phyloP scores from a whole-genome alignment of 2,888 invertebrate species.

The Hirtodrosophila duncani region DNA sequence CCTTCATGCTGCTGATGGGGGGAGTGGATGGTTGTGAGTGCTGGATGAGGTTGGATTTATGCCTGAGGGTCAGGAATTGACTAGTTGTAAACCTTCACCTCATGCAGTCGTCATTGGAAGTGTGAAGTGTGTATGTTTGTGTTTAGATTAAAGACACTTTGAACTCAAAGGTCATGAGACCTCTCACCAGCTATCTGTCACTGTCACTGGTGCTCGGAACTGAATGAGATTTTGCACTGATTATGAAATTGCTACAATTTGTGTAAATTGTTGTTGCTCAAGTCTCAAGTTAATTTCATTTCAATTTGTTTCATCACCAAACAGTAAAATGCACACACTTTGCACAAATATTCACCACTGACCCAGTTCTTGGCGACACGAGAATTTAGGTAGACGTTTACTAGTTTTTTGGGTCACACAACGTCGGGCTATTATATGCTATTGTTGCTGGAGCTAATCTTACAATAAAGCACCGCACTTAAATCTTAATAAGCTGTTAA shows the following conservation, averaged over 20 bases:
- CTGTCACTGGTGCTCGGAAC: too few species aligned
- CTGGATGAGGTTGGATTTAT: too few species aligned
- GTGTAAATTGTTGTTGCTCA: slow-evolving; percentile 4
- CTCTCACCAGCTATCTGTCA: too few species aligned
- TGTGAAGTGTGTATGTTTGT: neutral
- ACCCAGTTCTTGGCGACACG: slow-evolving; percentile 40
- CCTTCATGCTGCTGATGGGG: slow-evolving; percentile 56
- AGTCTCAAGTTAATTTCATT: slow-evolving; percentile 32
- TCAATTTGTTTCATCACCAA: slow-evolving; percentile 33
- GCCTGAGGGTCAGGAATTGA: too few species aligned
- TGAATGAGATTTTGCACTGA: slow-evolving; percentile 34
- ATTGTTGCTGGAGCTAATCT: slow-evolving; percentile 9
- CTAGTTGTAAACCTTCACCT: too few species aligned
- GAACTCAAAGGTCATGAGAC: too few species aligned
- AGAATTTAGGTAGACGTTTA: too few species aligned
- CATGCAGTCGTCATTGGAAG: neutral
- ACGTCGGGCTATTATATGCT: neutral
- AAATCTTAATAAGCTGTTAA: slow-evolving; percentile 26
- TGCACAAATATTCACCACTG: slow-evolving; percentile 17
- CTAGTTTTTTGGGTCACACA: slow-evolving; percentile 47
- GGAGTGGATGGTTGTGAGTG: too few species aligned
- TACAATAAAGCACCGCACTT: slow-evolving; percentile 5
- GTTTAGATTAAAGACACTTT: too few species aligned
- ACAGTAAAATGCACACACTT: slow-evolving; percentile 11
- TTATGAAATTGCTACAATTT: neutral